These are phyloP conservation scores for Steinernema scapterisci DNA, from an alignment of 2,888 invertebrate species.

Conservation along the genomic window DNA sequence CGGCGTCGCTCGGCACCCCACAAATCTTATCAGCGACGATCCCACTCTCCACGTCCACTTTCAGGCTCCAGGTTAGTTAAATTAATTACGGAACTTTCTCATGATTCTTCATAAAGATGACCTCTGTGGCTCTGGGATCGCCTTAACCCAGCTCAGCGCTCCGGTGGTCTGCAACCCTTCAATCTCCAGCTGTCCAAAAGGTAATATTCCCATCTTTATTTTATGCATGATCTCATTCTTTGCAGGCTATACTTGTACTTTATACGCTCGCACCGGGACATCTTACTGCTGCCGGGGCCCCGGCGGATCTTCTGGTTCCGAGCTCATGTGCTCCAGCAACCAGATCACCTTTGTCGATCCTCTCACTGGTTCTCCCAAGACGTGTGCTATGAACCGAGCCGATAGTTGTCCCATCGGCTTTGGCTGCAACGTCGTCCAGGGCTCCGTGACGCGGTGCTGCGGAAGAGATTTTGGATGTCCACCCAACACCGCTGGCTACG, in stretches of 20 bases:
- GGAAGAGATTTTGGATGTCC: constrained; percentile 65
- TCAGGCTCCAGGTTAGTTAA: constrained; percentile 60
- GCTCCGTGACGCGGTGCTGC: constrained; percentile 62
- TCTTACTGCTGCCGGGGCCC: constrained; percentile 63
- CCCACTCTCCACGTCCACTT: constrained; percentile 61
- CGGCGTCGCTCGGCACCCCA: constrained; percentile 40
- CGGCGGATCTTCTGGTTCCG: constrained; percentile 18
- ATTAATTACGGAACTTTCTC: neutral
- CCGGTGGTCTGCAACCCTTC: constrained; percentile 66
- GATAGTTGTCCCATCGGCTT: constrained; percentile 63
- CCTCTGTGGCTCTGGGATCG: constrained; percentile 63
- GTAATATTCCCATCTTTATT: constrained; percentile 33
- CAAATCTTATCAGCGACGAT: constrained; percentile 46
- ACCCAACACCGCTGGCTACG: constrained; percentile 63
- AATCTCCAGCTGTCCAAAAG: constrained; percentile 64
- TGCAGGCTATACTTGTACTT: constrained; percentile 63
- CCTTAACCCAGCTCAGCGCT: constrained; percentile 63
- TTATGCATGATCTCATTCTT: neutral
- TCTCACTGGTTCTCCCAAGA: constrained; percentile 57
- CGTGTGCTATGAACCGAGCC: constrained; percentile 55
- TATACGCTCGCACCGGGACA: constrained; percentile 64
- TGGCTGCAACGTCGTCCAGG: constrained; percentile 63
- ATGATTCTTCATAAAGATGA: constrained; percentile 48
- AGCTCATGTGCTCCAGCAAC: constrained; percentile 54
- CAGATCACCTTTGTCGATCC: constrained; percentile 63